Base-by-base conservation (phyloP, 2,113 vertebrate species). In the Pedetes capensis region DNA sequence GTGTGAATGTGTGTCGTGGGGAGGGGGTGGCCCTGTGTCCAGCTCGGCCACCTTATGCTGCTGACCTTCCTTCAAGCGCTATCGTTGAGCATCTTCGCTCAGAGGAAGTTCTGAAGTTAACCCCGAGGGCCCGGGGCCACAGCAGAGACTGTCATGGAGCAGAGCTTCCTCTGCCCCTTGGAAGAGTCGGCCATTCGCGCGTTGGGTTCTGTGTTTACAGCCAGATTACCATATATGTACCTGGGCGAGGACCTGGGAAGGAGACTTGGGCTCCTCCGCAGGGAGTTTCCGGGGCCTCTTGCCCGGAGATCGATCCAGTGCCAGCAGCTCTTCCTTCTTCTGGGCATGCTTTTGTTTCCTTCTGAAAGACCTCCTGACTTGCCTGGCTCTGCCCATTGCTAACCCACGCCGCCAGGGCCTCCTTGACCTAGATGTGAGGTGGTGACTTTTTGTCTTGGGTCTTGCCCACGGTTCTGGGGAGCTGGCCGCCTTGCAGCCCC, bases 51-150 rank as follows among this genome's bases (percentile, higher is more conserved):
- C 0, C 4, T 6, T 6, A 13, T 3, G 17, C 63, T 16, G 39
- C 72, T 59, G 13, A 9, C 64, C 44, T 29, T 47, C 29, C 0
- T 55, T 83, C 57, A 76, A 92, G 71, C 83, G 64, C 2, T 55
- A 64, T 32, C 20, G 0, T 14, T 13, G 20, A 57, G 64, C 25
- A 20, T 86, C 82, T 79, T 39, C 68, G 66, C 89, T 59, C 80
- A 87, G n/a, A 94, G 91, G 75, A 95, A 87, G 80, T 64, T 80
- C 93, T 29, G 23, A 17, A 93, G 66, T 86, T 93, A 86, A 80
- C 88, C 25, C 2, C 17, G 37, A 63, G 42, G 64, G 55, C 44
- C 71, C 16, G 44, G 57, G 6, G 18, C 49, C 53, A 81, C 87
- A 68, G 61, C 66, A 42, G 76, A 72, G 18, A 2, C 18, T 3